Percentiles rank a stretch among this genome's conserved stretches.
These are phyloP conservation scores for Leptinotarsa defecta DNA, from an alignment of 1,140 invertebrate species.

Conservation along the genomic window DNA sequence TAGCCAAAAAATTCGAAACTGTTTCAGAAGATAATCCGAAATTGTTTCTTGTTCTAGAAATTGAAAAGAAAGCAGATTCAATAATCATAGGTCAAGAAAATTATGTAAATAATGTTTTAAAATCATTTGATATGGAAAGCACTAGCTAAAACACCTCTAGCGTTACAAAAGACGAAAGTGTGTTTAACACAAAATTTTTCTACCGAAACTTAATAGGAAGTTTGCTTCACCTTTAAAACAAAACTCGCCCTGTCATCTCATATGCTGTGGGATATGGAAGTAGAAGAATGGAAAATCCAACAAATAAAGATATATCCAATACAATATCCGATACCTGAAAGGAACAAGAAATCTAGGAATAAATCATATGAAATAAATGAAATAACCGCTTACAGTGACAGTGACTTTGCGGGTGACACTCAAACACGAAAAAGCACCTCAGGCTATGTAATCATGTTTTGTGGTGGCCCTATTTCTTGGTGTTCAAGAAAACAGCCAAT, in stretches of 20 bases:
- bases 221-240: neutral
- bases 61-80: slow-evolving; percentile 12
- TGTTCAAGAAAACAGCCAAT: too few species aligned
- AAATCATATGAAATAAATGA: too few species aligned
- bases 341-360: neutral
- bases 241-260: neutral
- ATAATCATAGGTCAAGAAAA: slow-evolving; percentile 8
- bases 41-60: slow-evolving; percentile 20
- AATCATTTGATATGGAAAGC: neutral
- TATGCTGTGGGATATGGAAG: neutral
- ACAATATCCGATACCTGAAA: neutral
- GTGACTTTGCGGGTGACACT: too few species aligned
- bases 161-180: too few species aligned
- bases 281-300: neutral
- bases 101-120: neutral
- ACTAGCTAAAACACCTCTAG: neutral
- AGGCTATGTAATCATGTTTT: too few species aligned
- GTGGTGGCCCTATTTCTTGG: too few species aligned
- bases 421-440: too few species aligned
- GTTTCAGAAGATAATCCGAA: neutral
- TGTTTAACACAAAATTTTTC: neutral
- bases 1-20: slow-evolving; percentile 16
- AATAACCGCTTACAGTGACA: too few species aligned
- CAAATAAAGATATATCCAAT: neutral
- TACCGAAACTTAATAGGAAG: neutral